Base-by-base conservation (phyloP, 1,140 invertebrate genomes). In the Dryas iulia region DNA sequence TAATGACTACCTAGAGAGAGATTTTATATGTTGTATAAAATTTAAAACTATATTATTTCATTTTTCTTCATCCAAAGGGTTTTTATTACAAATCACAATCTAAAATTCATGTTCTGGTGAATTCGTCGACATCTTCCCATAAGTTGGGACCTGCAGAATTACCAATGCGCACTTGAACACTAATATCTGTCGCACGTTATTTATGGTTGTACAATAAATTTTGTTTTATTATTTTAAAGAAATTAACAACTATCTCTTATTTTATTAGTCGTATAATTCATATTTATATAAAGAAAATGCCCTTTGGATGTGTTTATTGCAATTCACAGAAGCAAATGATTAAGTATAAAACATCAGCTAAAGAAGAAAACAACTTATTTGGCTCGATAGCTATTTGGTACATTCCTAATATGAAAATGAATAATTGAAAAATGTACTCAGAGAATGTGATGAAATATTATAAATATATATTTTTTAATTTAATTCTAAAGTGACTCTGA, bases 11-110 rank as follows among this genome's bases (percentile, higher is more conserved):
- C 25, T 57, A 65, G 62, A 65, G 62, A 65, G 62, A 65, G 62
- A 65, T 65, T 65, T 65, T 62, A 65, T 57, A 65, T 64, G 53
- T 58, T 65, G 54, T 65, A 58, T 14, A 65, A 31, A 65, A 57
- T 57, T n/a, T 39, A 57, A 25, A 39, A n/a, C n/a, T 26, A 54
- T 54, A n/a, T 3, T 33, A 31, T 52, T 31, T 57, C 35, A 25
- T 33, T 65, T 65, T 57, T 58, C 21, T 65, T 65, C 33, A 57
- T 65, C 54, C 62, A 58, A 58, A 57, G 53, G 33, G 24, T 31
- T 12, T 33, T n/a, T n/a, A n/a, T n/a, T n/a, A n/a, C n/a, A n/a
- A n/a, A n/a, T n/a, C n/a, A n/a, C n/a, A n/a, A n/a, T n/a, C n/a
- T n/a, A n/a, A n/a, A n/a, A n/a, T n/a, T n/a, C n/a, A n/a, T n/a